A percentile compares a stretch with the other conserved stretches of the same genome.
Conservation (phyloP, 2,797 vertebrate genomes). For the Pteropus rufus region DNA sequence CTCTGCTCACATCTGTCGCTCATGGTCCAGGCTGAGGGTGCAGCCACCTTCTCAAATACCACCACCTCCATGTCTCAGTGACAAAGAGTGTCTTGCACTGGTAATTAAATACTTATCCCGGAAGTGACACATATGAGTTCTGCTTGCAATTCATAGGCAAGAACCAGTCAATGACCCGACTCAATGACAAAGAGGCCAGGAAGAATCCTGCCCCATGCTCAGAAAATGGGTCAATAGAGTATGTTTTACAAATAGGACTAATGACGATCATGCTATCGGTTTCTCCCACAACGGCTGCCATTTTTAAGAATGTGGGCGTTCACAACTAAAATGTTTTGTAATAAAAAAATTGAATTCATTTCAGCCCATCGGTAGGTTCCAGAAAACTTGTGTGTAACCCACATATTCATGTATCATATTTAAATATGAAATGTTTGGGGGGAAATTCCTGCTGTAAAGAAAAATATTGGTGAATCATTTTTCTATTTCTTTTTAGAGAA, state of each 20-base stretch:
- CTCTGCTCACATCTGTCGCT: not conserved
- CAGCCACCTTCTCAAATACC: not conserved
- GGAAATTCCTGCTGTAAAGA: not conserved
- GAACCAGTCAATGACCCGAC: not conserved
- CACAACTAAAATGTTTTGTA: not conserved
- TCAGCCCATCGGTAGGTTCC: not conserved
- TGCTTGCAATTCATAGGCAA: not conserved
- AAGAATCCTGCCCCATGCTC: not conserved
- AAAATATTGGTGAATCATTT: not conserved
- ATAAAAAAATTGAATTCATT: not conserved
- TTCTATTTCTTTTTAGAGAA: not conserved
- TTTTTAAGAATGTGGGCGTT: not conserved
- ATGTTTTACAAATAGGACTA: not conserved
- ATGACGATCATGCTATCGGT: too few relatives aligned
- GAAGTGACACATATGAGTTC: not conserved
- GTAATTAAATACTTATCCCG: not conserved
- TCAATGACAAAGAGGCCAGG: not conserved
- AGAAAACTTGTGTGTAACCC: not conserved
- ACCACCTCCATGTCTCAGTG: not conserved
- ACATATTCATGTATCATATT: not conserved
- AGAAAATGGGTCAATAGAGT: not conserved
- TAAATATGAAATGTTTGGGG: not conserved
- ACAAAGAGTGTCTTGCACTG: not conserved
- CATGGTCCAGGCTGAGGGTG: fast-evolving
- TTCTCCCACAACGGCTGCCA: not conserved